Percentiles rank a stretch among this genome's conserved stretches.
phyloP scores from a whole-genome alignment of 2,797 vertebrate genomes.

The Danio tinwini region DNA sequence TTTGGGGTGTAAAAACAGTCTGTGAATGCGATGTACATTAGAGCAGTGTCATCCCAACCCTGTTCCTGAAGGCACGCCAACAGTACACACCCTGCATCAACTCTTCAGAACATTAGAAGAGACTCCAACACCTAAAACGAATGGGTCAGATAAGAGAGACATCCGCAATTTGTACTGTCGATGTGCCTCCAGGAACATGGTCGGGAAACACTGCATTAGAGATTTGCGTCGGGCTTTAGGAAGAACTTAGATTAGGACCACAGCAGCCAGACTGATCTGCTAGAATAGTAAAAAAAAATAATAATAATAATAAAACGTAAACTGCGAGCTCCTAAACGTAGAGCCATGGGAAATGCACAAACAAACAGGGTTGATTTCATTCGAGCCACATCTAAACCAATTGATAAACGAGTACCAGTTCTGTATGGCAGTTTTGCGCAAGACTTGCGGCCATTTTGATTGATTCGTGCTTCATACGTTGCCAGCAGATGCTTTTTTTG shows the following conservation, averaged over 20 bases:
- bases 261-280: conserved; percentile 27
- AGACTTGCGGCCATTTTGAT: conserved; percentile 34
- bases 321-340: conserved; percentile 34
- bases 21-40: conserved; percentile 50
- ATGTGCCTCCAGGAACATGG: no score
- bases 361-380: conserved; percentile 65
- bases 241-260: conserved; percentile 41
- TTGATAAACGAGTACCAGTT: conserved; percentile 55
- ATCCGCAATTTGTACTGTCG: no score
- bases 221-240: conserved; percentile 19
- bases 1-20: conserved; percentile 22
- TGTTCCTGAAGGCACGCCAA: no score
- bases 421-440: conserved; percentile 43
- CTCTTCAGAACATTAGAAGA: no score
- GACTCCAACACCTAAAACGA: no score
- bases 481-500: conserved; percentile 60
- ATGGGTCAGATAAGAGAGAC: no score
- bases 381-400: conserved; percentile 52
- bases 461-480: conserved; percentile 60
- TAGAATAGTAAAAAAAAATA: conserved; percentile 30
- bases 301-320: conserved; percentile 23
- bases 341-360: conserved; percentile 55
- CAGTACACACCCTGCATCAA: no score
- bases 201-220: conserved; percentile 14
- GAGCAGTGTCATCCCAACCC: neutral